These are phyloP conservation scores for Ornithoptera alexandrae DNA, from an alignment of 2,888 invertebrate species.

Conservation along the genomic window DNA sequence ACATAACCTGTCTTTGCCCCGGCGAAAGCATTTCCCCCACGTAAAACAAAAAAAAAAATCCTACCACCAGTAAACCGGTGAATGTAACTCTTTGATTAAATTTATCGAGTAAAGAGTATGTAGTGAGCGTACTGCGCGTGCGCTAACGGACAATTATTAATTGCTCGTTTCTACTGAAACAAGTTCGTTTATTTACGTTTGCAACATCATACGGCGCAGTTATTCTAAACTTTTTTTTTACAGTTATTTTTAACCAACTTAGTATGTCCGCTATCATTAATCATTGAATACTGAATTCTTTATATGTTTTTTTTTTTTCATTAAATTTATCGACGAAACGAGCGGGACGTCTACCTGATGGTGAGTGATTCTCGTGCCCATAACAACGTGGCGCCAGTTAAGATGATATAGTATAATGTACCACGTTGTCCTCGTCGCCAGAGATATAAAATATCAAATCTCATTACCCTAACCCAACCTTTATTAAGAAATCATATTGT, in stretches of 20 bases:
- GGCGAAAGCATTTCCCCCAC: no score
- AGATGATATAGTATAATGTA: no score
- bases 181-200: slow-evolving; percentile 20
- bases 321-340: no score
- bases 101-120: background rate
- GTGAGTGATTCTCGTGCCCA: no score
- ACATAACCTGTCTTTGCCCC: no score
- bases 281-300: background rate
- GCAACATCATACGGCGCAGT: slow-evolving; percentile 14
- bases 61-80: background rate
- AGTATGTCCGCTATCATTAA: slow-evolving; percentile 15
- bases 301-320: background rate
- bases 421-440: no score
- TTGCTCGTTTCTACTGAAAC: slow-evolving; percentile 18
- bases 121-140: slow-evolving; percentile 9
- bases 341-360: no score
- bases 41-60: no score
- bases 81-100: background rate
- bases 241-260: slow-evolving; percentile 4
- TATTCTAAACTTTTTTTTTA: slow-evolving; percentile 15
- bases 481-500: no score
- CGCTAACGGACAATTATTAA: slow-evolving; percentile 25
- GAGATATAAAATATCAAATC: no score
- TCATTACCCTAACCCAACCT: no score
- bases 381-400: no score